Evolutionary conservation across 1,140 invertebrate species (phyloP).

Genomic region (Microplitis mediator): DNA sequence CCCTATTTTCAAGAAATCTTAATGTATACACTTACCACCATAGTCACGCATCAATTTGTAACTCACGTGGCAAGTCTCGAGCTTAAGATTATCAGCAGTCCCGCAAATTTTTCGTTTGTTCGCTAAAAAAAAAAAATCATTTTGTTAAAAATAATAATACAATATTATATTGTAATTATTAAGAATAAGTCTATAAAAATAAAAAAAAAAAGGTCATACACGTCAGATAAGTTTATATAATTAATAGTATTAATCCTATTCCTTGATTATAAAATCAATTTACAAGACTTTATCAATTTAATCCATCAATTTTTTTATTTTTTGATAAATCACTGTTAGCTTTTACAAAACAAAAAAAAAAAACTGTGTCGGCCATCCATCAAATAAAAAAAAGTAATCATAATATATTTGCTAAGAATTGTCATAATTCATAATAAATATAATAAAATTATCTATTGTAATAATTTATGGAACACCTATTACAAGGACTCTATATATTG

Average conservation of each 20-base stretch:
- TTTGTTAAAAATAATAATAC: too few species aligned
- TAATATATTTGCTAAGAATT: not conserved
- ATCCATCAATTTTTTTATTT: conserved; percentile 19
- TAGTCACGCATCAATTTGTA: conserved; percentile 26
- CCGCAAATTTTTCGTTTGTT: not conserved
- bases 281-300: conserved; percentile 37
- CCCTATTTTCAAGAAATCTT: conserved; percentile 27
- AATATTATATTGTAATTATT: too few species aligned
- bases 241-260: conserved; percentile 43
- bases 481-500: not conserved
- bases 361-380: not conserved
- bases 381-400: too few species aligned
- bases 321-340: not conserved
- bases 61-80: not conserved
- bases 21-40: conserved; percentile 22
- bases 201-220: conserved; percentile 1
- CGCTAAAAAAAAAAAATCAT: not conserved
- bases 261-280: conserved; percentile 50
- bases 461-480: conserved; percentile 13
- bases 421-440: not conserved
- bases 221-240: conserved; percentile 24
- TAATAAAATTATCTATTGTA: not conserved
- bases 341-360: too few species aligned
- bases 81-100: not conserved
- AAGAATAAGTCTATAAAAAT: too few species aligned